Percentiles rank a stretch among this genome's conserved stretches.
These are phyloP conservation scores for Parasteatoda tepidariorum DNA, from an alignment of 1,140 invertebrate species.

Conservation along the genomic window DNA sequence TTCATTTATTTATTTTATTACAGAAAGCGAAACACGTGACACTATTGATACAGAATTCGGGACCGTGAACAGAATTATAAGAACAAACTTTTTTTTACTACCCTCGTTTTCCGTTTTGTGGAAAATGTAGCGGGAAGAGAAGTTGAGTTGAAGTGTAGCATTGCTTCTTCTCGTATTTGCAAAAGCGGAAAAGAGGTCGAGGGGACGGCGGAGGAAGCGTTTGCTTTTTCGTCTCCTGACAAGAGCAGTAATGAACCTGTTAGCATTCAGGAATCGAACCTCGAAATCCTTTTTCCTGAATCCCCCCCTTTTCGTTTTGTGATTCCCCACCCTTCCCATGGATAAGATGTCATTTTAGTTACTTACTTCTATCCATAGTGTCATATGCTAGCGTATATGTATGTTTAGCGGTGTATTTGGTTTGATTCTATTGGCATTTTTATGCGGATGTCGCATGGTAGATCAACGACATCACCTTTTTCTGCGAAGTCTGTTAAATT, in stretches of 20 bases:
- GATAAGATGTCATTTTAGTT: not conserved
- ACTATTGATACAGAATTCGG: slow-evolving; percentile 51
- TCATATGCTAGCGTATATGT: too few species aligned
- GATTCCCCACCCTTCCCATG: not conserved
- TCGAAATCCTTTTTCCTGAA: not conserved
- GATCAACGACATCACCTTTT: too few species aligned
- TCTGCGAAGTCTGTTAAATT: too few species aligned
- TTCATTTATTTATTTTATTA: slow-evolving; percentile 54
- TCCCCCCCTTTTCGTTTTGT: not conserved
- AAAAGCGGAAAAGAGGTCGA: not conserved
- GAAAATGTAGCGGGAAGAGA: slow-evolving; percentile 26
- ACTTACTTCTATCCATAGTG: too few species aligned
- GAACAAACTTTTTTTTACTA: not conserved
- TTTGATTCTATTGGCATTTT: too few species aligned
- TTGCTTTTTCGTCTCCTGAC: slow-evolving; percentile 41
- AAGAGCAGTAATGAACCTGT: slow-evolving; percentile 57
- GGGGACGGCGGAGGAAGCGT: not conserved
- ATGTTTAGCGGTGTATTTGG: too few species aligned
- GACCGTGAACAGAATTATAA: slow-evolving; percentile 22
- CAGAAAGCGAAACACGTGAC: slow-evolving; percentile 8
- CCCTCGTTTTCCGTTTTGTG: slow-evolving; percentile 18
- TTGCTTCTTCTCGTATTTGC: slow-evolving; percentile 21
- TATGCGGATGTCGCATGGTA: too few species aligned
- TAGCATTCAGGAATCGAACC: slow-evolving; percentile 54
- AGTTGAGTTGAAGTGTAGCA: not conserved